Base-by-base conservation (phyloP, 2,113 vertebrate species). In the Arizona elegans region DNA sequence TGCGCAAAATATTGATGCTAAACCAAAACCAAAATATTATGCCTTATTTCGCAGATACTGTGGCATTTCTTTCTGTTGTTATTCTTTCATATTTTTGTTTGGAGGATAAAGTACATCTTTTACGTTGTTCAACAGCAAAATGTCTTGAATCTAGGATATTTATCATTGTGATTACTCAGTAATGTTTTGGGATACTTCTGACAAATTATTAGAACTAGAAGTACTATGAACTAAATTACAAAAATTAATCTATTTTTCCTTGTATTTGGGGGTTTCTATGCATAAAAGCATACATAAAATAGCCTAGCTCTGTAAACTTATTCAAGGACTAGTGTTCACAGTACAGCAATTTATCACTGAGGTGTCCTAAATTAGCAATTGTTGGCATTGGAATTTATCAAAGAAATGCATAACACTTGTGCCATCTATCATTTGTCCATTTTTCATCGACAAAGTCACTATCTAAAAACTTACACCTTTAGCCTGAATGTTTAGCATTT, bases 161-260 rank as follows among this genome's bases (percentile, higher is more conserved):
- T 92, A 89, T 43, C 17, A n/a, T 62, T 94, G 89, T 94, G 90
- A 43, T 56, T 90, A 93, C 93, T 94, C 93, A 92, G 95, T 94
- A 89, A 91, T 95, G 93, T 17, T 96, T 96, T 92, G 85, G 94
- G 91, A 94, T 94, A 94, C 33, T 53, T 38, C 0, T 94, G 94
- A 96, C 94, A 95, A 97, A 95, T 96, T 93, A 93, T 92, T 91
- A 92, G 93, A 92, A 88, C 94, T 95, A 89, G 89, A 93, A 94
- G 94, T 89, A 91, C 87, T 93, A 95, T 93, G 90, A 90, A 92
- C 88, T 88, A 95, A 94, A 90, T 96, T 95, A 94, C 90, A 93
- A 94, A 81, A 91, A 65, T 59, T 94, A 92, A 93, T 93, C 88
- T 93, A 86, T 10, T 93, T 86, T 87, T 55, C 52, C 55, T 65